phyloP scores from a whole-genome alignment of 2,797 vertebrate species.

The Tolypeutes matacus region DNA sequence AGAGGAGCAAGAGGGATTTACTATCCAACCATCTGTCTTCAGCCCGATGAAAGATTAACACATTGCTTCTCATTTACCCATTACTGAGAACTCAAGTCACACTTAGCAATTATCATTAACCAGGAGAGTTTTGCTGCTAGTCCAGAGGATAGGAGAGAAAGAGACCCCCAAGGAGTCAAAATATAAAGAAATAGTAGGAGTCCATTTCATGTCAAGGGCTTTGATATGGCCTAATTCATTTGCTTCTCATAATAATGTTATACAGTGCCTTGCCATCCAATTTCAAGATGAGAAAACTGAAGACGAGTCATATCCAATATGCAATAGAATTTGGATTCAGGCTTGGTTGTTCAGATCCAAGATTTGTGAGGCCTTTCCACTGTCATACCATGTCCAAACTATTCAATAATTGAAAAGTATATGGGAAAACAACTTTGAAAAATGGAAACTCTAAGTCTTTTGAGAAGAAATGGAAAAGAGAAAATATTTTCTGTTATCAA shows the following conservation, averaged over 20 bases:
- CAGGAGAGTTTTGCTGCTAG: neutral
- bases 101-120: neutral
- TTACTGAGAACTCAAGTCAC: neutral
- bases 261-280: neutral
- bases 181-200: neutral
- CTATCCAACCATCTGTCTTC: neutral
- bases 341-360: neutral
- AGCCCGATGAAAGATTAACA: neutral
- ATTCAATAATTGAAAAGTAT: neutral
- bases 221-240: neutral
- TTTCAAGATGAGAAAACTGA: neutral
- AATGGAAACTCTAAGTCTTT: neutral
- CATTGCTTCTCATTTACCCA: neutral
- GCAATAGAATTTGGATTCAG: neutral
- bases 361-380: neutral
- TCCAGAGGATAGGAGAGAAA: neutral
- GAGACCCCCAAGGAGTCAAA: neutral
- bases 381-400: neutral
- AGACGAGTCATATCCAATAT: neutral
- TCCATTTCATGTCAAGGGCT: neutral
- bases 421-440: neutral
- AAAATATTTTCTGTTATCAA: neutral
- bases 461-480: neutral
- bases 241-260: neutral
- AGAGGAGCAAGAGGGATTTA: neutral